Base-by-base conservation (phyloP, 2,797 vertebrate species). In the Pipistrellus pygmaeus region DNA sequence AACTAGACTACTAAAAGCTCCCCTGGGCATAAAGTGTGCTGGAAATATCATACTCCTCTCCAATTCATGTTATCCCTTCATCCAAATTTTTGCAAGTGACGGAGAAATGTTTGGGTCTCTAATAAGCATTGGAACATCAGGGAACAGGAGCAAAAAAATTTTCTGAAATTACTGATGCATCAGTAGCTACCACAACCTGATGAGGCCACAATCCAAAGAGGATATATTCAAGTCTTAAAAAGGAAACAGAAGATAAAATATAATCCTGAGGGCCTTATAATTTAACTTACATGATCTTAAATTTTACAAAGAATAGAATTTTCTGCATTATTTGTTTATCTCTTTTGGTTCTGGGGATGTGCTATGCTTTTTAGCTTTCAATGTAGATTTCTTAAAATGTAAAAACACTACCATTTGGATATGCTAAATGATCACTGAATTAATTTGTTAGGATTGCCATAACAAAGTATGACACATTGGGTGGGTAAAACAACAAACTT, bases 81-180 rank as follows among this genome's bases (percentile, higher is more conserved):
- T 48, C 20, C 9, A 94, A 68, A 66, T 73, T 35, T 64, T 88
- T 90, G 9, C 53, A 88, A 71, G 71, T 44, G 35, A 76, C 27
- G 78, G 27, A 77, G 35, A 32, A 64, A 69, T 41, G 17, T 80
- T 18, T 53, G 13, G 17, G 27, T 55, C 35, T 73, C 88, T 46
- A 23, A 60, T 80, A 91, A 76, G 60, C 30, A 32, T 95, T 85
- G 62, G 72, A 89, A 48, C 7, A 69, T 80, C 44, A 75, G 17
- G 78, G 25, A 94, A 87, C 8, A 51, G 7, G 17, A 93, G 41
- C 11, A 3, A 86, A 1, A 69, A 83, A 11, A 53, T 64, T 68
- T 88, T 96, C 41, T 85, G 81, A 91, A 93, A 93, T 78, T 84
- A 51, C 7, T 82, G 14, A 4, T 69, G 8, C 60, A 2, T 57